Conservation (phyloP, 2,113 vertebrate genomes). For the Diglossa brunneiventris region DNA sequence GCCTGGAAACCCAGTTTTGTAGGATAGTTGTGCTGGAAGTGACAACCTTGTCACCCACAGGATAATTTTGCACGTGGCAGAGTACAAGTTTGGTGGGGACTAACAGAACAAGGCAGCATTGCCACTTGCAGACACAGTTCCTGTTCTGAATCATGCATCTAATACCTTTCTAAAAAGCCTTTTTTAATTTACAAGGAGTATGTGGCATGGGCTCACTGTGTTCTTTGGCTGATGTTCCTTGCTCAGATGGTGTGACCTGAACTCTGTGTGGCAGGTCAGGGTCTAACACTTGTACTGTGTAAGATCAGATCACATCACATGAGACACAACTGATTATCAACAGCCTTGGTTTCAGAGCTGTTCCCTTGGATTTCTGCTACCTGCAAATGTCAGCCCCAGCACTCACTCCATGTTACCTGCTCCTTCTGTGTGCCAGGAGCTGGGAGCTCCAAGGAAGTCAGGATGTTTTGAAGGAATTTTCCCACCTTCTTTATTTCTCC, state of each 20-base stretch:
- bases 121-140: not conserved
- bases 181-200: not conserved
- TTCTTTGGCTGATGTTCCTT: not conserved
- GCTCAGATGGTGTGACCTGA: not conserved
- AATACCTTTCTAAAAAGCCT: not conserved
- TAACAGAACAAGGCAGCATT: not conserved
- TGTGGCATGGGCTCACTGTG: not conserved
- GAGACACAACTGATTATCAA: not conserved
- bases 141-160: not conserved
- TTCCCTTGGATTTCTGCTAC: not conserved
- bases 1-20: not conserved
- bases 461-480: not conserved
- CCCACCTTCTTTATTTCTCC: not conserved
- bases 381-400: not conserved
- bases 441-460: not conserved
- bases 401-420: not conserved
- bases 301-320: not conserved
- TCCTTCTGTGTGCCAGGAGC: not conserved
- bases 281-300: not conserved
- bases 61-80: not conserved
- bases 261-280: not conserved
- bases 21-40: not conserved
- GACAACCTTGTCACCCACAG: not conserved
- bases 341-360: not conserved
- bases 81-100: not conserved